Evolutionary conservation across 35 echinoderm and acorn worm species (phyloP).

Genomic region (Patiria miniata): DNA sequence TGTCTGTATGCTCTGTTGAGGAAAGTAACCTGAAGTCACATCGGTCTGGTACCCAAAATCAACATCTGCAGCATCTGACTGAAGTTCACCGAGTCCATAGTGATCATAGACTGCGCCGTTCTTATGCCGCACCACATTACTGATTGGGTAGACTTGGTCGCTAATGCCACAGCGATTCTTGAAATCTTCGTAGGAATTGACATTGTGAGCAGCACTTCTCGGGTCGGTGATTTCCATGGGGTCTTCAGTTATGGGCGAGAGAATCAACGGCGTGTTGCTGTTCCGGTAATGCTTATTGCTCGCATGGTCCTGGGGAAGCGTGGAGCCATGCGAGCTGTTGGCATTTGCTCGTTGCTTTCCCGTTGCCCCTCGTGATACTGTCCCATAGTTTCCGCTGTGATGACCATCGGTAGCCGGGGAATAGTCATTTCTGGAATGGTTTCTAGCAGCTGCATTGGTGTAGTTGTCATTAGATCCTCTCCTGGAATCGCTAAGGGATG

Average conservation of each 20-base stretch:
- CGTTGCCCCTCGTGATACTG: background rate
- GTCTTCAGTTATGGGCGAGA: slow-evolving; percentile 2
- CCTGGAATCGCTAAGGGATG: background rate
- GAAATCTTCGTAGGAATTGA: background rate
- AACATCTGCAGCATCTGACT: background rate
- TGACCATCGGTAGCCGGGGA: background rate
- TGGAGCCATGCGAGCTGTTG: background rate
- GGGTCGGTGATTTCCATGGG: background rate
- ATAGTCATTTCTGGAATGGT: background rate
- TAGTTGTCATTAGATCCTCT: slow-evolving; percentile 19
- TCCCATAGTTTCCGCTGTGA: background rate
- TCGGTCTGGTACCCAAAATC: slow-evolving; percentile 8
- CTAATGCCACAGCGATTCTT: background rate
- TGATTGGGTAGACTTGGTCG: slow-evolving; percentile 12
- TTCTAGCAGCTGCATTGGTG: slow-evolving; percentile 6
- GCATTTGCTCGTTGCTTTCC: background rate
- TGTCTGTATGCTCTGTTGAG: no score
- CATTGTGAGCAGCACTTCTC: background rate
- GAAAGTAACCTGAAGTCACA: background rate
- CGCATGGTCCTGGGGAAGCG: background rate
- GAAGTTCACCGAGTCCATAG: background rate
- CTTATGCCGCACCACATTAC: background rate
- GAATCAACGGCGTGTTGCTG: background rate
- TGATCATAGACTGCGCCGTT: background rate
- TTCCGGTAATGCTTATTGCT: slow-evolving; percentile 10